Evolutionary conservation across 2,797 vertebrate genomes (phyloP).

Genomic region (Calcarius lapponicus): DNA sequence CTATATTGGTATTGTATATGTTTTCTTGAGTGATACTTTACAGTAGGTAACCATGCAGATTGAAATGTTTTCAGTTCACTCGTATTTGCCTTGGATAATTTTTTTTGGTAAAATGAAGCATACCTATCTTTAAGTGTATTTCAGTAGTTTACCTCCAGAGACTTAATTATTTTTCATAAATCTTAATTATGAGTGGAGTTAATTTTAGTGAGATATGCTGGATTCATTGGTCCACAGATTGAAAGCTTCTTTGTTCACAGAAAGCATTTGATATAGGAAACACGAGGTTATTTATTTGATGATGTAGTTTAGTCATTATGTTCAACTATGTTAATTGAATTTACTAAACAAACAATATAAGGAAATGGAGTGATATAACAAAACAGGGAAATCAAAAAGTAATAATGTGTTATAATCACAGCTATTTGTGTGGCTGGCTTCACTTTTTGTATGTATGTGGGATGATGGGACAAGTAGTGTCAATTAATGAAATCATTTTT

Average conservation of each 20-base stretch:
- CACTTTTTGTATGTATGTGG: background rate
- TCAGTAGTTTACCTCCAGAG: background rate
- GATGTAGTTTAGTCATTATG: background rate
- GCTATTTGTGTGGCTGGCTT: background rate
- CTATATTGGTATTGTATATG: rapidly evolving
- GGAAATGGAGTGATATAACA: background rate
- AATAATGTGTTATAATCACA: background rate
- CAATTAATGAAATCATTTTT: background rate
- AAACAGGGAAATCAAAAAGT: background rate
- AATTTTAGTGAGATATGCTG: background rate
- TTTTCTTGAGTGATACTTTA: background rate
- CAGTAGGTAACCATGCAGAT: background rate
- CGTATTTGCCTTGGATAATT: background rate
- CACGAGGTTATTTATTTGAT: background rate
- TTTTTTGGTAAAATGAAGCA: background rate
- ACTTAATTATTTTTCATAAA: background rate
- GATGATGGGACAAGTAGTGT: background rate
- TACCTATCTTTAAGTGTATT: background rate
- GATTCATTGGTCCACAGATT: background rate
- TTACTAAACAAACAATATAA: background rate
- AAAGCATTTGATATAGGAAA: background rate
- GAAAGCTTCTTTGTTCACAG: background rate
- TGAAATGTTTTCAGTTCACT: background rate
- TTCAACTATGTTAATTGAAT: background rate
- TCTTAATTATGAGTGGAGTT: background rate